Conservation (phyloP, 2,888 invertebrate species). For the Calameuta pallipes region DNA sequence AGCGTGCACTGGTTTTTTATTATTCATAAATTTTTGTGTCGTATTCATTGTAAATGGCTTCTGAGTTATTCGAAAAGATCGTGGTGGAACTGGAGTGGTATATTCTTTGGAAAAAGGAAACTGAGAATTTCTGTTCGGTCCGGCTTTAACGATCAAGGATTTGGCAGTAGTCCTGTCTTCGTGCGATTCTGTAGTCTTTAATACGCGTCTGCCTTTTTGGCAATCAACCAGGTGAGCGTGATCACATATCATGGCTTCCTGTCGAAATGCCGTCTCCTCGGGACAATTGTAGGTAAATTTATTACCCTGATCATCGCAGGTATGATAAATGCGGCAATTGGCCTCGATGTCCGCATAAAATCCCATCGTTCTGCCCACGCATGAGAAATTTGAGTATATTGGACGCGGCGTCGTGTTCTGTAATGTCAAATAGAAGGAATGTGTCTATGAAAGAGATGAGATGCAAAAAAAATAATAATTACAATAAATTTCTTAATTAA, state of each 20-base stretch:
- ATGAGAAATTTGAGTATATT: constrained; percentile 48
- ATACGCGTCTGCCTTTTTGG: constrained; percentile 13
- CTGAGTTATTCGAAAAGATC: not conserved
- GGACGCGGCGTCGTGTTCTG: constrained; percentile 50
- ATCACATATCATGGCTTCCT: constrained; percentile 58
- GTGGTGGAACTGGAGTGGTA: not conserved
- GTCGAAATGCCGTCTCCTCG: constrained; percentile 57
- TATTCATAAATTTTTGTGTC: not conserved
- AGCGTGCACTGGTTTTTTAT: not conserved
- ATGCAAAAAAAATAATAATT: no score
- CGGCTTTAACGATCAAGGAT: not conserved
- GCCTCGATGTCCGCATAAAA: constrained; percentile 54
- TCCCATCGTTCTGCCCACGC: constrained; percentile 46
- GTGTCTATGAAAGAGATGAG: not conserved
- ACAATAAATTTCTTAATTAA: no score
- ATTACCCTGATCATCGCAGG: constrained; percentile 59
- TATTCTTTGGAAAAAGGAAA: not conserved
- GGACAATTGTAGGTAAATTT: constrained; percentile 59
- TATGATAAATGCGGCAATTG: constrained; percentile 56
- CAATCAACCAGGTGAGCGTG: constrained; percentile 59
- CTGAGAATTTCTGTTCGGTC: not conserved
- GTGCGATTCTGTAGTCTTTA: not conserved
- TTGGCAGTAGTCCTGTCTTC: not conserved
- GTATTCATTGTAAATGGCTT: not conserved
- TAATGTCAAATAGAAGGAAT: not conserved